These are phyloP conservation scores for Cuculus canorus DNA, from an alignment of 2,797 vertebrate genomes.

Conservation along the genomic window DNA sequence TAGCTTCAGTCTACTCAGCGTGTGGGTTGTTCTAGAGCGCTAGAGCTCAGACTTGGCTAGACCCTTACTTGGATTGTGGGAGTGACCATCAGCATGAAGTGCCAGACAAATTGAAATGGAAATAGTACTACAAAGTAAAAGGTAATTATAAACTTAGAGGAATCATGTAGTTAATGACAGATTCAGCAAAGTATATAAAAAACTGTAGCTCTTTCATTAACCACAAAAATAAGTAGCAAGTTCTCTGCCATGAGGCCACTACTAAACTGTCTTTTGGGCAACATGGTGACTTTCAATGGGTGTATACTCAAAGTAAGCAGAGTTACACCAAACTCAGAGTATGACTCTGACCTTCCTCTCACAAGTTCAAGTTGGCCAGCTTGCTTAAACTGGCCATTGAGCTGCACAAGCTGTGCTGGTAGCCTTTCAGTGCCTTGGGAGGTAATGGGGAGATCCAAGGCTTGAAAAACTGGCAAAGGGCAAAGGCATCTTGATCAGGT, in stretches of 20 bases:
- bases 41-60: not conserved
- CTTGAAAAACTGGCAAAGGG: not conserved
- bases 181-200: not conserved
- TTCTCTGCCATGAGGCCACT: not conserved
- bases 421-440: not conserved
- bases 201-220: not conserved
- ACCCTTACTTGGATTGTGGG: not conserved
- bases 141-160: not conserved
- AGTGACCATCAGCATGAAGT: accelerated
- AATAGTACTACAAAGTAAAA: not conserved
- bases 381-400: not conserved
- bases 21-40: not conserved
- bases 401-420: not conserved
- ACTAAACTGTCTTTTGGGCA: not conserved
- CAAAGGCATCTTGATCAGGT: not conserved
- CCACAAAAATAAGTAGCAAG: not conserved
- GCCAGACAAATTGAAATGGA: not conserved
- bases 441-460: not conserved
- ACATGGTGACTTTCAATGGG: not conserved
- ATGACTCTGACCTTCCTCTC: not conserved
- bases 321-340: not conserved
- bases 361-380: not conserved
- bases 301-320: not conserved
- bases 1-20: not conserved
- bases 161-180: not conserved